These are phyloP conservation scores for Drosophila vallismaia DNA, from an alignment of 2,888 invertebrate genomes.

Conservation along the genomic window DNA sequence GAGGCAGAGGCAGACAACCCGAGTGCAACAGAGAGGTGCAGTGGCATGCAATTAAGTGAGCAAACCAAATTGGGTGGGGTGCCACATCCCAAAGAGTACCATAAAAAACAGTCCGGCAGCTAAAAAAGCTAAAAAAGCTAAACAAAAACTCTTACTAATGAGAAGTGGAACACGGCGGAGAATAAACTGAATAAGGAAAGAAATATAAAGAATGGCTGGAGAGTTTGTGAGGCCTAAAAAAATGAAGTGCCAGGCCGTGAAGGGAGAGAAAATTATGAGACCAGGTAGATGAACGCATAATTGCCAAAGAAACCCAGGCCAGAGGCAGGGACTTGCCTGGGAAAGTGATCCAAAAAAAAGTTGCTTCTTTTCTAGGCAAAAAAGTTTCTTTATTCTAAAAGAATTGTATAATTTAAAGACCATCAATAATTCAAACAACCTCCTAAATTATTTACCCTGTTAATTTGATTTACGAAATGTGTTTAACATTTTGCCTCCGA, in stretches of 20 bases:
- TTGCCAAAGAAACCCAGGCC: constrained; percentile 34
- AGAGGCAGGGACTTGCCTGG: constrained; percentile 11
- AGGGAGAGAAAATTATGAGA: constrained; percentile 45
- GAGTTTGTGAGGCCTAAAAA: constrained; percentile 41
- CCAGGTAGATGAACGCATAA: constrained; percentile 48
- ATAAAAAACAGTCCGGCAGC: constrained; percentile 37
- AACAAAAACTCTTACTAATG: constrained; percentile 59
- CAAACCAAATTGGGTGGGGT: constrained; percentile 55
- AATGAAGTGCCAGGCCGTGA: not conserved
- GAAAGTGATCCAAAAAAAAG: constrained; percentile 10
- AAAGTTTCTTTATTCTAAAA: not conserved
- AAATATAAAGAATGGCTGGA: constrained; percentile 26
- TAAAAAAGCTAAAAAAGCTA: constrained; percentile 31
- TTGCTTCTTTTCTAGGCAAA: not conserved
- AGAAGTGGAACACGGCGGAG: constrained; percentile 66
- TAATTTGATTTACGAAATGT: constrained; percentile 22
- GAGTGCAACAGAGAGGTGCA: constrained; percentile 30
- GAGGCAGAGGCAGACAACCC: constrained; percentile 2
- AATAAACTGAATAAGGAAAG: constrained; percentile 10
- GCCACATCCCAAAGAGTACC: constrained; percentile 21
- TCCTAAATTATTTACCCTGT: constrained; percentile 8
- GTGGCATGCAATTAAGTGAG: constrained; percentile 69
- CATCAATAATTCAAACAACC: not conserved
- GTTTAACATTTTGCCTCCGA: constrained; percentile 35
- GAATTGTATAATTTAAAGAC: not conserved